phyloP scores from a whole-genome alignment of 2,113 vertebrate species.

The Telmatochromis sp. region DNA sequence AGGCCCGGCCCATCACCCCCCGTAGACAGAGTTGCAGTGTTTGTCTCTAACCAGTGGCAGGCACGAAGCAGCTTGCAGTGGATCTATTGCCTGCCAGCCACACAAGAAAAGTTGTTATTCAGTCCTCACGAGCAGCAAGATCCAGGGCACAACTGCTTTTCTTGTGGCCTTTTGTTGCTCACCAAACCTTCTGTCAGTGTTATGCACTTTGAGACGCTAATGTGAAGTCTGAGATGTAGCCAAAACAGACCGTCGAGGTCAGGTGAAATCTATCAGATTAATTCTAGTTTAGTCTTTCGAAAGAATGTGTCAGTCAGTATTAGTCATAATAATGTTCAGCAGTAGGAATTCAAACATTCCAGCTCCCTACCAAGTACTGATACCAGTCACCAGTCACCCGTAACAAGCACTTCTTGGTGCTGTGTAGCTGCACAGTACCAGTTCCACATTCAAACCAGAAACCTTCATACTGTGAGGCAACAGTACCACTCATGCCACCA shows the following conservation, averaged over 20 bases:
- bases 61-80: neutral
- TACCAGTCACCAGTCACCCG: neutral
- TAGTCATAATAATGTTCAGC: neutral
- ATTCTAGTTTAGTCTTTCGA: neutral
- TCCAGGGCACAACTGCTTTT: neutral
- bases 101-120: constrained; percentile 6
- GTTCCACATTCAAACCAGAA: neutral
- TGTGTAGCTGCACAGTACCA: neutral
- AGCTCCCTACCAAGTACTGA: neutral
- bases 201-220: neutral
- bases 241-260: neutral
- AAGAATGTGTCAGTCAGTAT: neutral
- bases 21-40: constrained; percentile 19
- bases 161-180: neutral
- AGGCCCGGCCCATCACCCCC: neutral
- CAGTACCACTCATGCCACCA: neutral
- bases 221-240: neutral
- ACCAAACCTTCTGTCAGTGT: neutral
- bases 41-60: neutral
- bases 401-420: neutral
- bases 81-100: constrained; percentile 1
- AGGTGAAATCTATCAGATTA: neutral
- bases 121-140: neutral
- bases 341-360: neutral
- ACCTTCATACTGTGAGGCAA: neutral